These are phyloP conservation scores for Simalia tracyae DNA, from an alignment of 2,797 vertebrate species.

Conservation along the genomic window DNA sequence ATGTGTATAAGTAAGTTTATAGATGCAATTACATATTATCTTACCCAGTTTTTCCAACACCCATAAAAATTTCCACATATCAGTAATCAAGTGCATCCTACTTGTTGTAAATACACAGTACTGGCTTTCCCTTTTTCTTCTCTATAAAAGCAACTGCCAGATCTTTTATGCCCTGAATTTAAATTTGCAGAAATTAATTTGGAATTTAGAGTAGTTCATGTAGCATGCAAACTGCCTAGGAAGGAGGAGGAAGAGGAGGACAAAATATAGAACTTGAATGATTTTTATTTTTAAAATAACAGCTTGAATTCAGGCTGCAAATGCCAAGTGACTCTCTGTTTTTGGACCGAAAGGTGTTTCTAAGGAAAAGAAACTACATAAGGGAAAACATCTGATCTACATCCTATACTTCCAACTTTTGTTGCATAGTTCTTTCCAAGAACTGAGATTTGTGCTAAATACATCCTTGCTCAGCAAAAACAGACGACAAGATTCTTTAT, in stretches of 20 bases:
- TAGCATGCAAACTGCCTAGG: neutral
- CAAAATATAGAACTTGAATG: neutral
- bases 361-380: slow-evolving; percentile 27
- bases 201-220: neutral
- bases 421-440: slow-evolving; percentile 42
- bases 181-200: slow-evolving; percentile 14
- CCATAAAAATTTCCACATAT: neutral
- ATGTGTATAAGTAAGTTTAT: neutral
- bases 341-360: slow-evolving; percentile 4
- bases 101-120: neutral
- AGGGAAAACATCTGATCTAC: slow-evolving; percentile 37
- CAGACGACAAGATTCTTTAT: slow-evolving; percentile 44
- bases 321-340: neutral
- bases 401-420: slow-evolving; percentile 50
- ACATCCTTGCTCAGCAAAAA: slow-evolving; percentile 38
- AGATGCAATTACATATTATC: neutral
- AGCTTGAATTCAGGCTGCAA: slow-evolving; percentile 24
- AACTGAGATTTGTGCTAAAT: slow-evolving; percentile 29
- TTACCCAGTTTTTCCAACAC: neutral
- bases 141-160: neutral
- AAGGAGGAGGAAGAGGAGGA: neutral
- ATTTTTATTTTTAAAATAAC: neutral
- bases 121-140: neutral
- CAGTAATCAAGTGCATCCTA: neutral
- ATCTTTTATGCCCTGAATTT: neutral